Conservation (phyloP, 2,888 invertebrate species). For the Theretra japonica region DNA sequence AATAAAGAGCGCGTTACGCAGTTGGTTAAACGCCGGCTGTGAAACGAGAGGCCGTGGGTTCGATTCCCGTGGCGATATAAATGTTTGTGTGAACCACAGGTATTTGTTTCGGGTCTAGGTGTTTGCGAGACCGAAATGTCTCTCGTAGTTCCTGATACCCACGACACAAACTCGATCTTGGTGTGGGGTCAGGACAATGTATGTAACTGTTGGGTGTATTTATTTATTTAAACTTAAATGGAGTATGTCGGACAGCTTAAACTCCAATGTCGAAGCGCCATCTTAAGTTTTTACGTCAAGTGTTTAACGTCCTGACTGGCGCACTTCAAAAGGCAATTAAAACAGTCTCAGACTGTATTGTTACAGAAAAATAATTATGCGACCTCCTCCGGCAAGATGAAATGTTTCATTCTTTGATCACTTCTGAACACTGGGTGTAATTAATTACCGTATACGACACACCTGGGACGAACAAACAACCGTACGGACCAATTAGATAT, state of each 20-base stretch:
- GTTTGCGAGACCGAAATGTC: too few species aligned
- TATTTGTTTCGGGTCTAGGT: too few species aligned
- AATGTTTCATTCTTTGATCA: slow-evolving; percentile 13
- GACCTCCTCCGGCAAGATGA: neutral
- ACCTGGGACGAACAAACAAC: slow-evolving; percentile 25
- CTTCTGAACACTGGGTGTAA: neutral
- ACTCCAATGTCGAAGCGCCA: neutral
- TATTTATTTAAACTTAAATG: too few species aligned
- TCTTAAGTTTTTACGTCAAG: neutral
- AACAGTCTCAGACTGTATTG: neutral
- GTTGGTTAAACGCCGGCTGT: too few species aligned
- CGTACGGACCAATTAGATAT: slow-evolving; percentile 19
- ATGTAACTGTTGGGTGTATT: too few species aligned
- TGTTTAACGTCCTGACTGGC: neutral
- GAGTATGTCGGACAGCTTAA: neutral
- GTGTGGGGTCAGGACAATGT: too few species aligned
- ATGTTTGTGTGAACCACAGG: too few species aligned
- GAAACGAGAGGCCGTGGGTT: too few species aligned
- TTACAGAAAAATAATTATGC: slow-evolving; percentile 8
- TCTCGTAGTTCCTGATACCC: too few species aligned
- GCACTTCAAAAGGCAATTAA: slow-evolving; percentile 15
- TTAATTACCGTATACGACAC: slow-evolving; percentile 20
- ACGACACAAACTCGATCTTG: too few species aligned
- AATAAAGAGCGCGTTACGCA: too few species aligned
- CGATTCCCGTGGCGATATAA: too few species aligned